Conservation (phyloP, 2,113 vertebrate species). For the Phylloscopus trochilus region DNA sequence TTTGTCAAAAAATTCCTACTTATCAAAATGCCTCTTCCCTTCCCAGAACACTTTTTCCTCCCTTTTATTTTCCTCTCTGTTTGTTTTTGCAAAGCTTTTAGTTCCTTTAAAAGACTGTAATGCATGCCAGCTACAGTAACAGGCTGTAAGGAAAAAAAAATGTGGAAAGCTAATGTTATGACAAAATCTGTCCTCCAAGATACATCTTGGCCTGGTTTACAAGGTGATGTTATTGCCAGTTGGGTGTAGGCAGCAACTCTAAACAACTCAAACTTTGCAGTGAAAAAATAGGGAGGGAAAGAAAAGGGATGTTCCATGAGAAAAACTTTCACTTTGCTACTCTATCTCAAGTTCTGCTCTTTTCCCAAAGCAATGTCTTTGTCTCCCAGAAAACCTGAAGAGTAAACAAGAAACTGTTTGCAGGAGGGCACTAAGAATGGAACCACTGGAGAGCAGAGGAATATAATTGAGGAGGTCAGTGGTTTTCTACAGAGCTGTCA, state of each 20-base stretch:
- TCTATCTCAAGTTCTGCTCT: background rate
- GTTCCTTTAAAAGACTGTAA: background rate
- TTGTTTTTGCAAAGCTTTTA: background rate
- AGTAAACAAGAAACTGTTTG: background rate
- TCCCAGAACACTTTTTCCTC: accelerated
- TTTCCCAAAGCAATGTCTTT: background rate
- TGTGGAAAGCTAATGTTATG: background rate
- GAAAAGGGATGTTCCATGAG: background rate
- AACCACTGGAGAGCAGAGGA: background rate
- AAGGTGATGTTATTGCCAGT: background rate
- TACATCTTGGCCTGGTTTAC: background rate
- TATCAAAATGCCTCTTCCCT: background rate
- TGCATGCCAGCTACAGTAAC: background rate
- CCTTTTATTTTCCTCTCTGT: accelerated
- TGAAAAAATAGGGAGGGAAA: background rate
- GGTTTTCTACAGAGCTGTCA: background rate
- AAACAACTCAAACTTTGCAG: background rate
- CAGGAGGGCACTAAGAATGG: background rate
- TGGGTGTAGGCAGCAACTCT: accelerated
- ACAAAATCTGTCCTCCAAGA: background rate
- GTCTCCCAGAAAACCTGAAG: background rate
- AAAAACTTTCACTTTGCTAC: background rate
- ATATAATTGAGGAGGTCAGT: accelerated
- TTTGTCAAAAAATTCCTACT: background rate
- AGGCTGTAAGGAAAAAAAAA: accelerated